Conservation (phyloP, 2,888 invertebrate species). For the Rugalucina vietnamica region DNA sequence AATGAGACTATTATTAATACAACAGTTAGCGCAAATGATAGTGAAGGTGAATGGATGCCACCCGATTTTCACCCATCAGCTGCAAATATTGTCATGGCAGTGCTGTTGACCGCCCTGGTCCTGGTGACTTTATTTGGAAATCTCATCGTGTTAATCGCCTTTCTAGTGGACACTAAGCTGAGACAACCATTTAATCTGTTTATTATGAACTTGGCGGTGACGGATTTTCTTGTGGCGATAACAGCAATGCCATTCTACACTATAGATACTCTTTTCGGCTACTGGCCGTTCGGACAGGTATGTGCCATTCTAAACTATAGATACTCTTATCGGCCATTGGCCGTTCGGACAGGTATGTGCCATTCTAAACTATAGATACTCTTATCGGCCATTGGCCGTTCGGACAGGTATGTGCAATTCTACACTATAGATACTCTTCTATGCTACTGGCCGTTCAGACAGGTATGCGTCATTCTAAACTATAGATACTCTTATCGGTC, state of each 20-base stretch:
- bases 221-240: constrained; percentile 81
- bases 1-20: not conserved
- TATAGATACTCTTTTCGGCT: constrained; percentile 79
- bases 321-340: not conserved
- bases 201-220: constrained; percentile 74
- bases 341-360: not conserved
- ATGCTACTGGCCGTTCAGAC: not conserved
- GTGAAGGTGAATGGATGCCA: constrained; percentile 18
- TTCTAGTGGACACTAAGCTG: constrained; percentile 77
- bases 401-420: too few relatives aligned
- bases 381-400: too few relatives aligned
- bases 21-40: not conserved
- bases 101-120: constrained; percentile 69
- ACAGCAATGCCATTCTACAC: constrained; percentile 83
- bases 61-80: constrained; percentile 51
- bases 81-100: constrained; percentile 61
- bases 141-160: constrained; percentile 80
- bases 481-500: too few relatives aligned
- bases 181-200: constrained; percentile 81
- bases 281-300: constrained; percentile 81
- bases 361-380: too few relatives aligned
- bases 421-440: not conserved
- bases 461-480: too few relatives aligned
- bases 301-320: not conserved
- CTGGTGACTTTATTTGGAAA: constrained; percentile 80